Evolutionary conservation across 2,888 invertebrate species (phyloP), one percentile per base, ranked within the genome.

Genomic region (Boloria selene): DNA sequence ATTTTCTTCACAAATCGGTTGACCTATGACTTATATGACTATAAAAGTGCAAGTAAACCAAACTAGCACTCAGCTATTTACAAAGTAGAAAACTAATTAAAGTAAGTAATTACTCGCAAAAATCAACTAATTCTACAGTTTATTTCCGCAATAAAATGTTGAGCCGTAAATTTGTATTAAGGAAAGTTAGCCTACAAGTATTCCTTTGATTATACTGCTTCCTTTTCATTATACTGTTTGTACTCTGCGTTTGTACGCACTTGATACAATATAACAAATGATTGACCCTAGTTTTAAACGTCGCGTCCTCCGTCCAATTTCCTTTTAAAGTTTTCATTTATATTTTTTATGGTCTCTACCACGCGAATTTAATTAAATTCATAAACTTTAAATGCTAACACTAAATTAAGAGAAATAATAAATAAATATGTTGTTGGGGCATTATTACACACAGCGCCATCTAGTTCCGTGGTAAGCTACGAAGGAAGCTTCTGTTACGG

Each of bases 81-180:
- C 65, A 59, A 65, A 65, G 65, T 60, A 54, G 61, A 56, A 16
- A 70, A 65, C 63, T 68, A 70, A 68, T 70, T 68, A 62, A 70
- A 68, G 56, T 64, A 22, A 38, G 60, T 70, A 65, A 65, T 68
- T 70, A 70, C 58, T 61, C 22, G 65, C 31, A 59, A 68, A 69
- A 60, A 66, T 64, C 50, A 47, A 31, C 17, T 53, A 64, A 58
- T 31, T 17, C 38, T 22, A 56, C 42, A 49, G 61, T 68, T 63
- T 68, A 68, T 65, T 63, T 49, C 42, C 13, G 45, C 58, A 68
- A 65, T 70, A 65, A 70, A 65, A 58, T 61, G 13, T 45, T 16
- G 10, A 16, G 45, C 22, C 22, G 22, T 56, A 22, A 56, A 7
- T 14, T 56, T 56, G n/a, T 60, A 38, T 51, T 51, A 60, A 22